phyloP scores from a whole-genome alignment of 64 coral and sea anemone genomes.

The Acropora tenuis region DNA sequence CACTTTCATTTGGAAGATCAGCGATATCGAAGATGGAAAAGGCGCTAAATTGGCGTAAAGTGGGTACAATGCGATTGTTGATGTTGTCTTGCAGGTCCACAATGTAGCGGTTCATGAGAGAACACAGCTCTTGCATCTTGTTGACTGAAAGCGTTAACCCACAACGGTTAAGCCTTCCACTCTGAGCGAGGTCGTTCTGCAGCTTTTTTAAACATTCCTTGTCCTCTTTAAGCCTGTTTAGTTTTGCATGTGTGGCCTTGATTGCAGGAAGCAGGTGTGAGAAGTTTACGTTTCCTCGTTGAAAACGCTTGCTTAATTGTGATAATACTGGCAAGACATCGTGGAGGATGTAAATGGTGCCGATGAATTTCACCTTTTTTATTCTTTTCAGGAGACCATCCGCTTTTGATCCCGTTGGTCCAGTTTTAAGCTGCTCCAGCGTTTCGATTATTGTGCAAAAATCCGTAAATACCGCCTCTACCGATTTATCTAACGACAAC shows the following conservation, averaged over 20 bases:
- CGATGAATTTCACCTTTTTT: constrained; percentile 45
- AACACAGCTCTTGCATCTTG: constrained; percentile 55
- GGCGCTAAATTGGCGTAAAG: constrained; percentile 42
- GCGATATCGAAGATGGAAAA: constrained; percentile 46
- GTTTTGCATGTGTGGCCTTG: constrained; percentile 45
- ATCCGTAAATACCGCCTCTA: constrained; percentile 44
- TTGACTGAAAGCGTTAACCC: constrained; percentile 45
- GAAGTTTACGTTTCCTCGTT: constrained; percentile 57
- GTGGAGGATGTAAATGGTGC: constrained; percentile 48
- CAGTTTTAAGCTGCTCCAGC: constrained; percentile 51
- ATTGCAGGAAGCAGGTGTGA: constrained; percentile 46
- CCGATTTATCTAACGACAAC: constrained; percentile 41
- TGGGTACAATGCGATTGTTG: constrained; percentile 47
- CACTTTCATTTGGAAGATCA: constrained; percentile 49
- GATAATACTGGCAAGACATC: constrained; percentile 53
- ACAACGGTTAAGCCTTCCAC: constrained; percentile 41
- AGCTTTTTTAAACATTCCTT: constrained; percentile 48
- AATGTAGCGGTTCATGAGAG: constrained; percentile 49
- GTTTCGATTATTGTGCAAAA: constrained; percentile 15
- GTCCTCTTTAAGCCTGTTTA: constrained; percentile 45
- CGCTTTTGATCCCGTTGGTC: constrained; percentile 34
- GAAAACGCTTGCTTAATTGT: constrained; percentile 51
- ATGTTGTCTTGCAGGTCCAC: constrained; percentile 39
- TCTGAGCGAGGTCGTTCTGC: constrained; percentile 44
- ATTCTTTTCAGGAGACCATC: constrained; percentile 46